Base-by-base conservation (phyloP, 2,113 vertebrate genomes). In the Typhlomys cinereus region DNA sequence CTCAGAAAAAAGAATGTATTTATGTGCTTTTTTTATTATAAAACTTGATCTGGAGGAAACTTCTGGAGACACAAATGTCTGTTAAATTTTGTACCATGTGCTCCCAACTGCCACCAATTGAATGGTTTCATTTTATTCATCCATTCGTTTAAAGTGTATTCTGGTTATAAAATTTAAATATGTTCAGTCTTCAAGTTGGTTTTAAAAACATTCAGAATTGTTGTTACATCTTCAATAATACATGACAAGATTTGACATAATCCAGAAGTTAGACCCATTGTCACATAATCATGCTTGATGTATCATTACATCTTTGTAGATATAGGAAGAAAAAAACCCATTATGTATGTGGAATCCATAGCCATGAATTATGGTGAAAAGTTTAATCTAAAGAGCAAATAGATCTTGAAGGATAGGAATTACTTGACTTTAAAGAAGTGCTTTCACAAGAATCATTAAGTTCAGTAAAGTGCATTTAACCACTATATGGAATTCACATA, bases 171-270 rank as follows among this genome's bases (percentile, higher is more conserved):
- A 93, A 86, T 11, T 36, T 95, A 96, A 90, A 71, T 67, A 79
- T 61, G 67, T 57, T 44, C 88, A 91, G 88, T 95, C 46, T 75
- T 21, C 31, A 89, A 94, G 0, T 0, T 80, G 10, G 7, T 70
- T 96, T 96, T 85, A 39, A 96, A 93, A 97, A 95, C 76, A 36
- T 62, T 50, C n/a, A 64, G 67, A 91, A 89, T 54, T 89, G 20
- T 93, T 82, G 76, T n/a, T 89, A 94, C 96, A 94, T 91, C 62
- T 82, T 81, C 80, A 91, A 14, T 48, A 95, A 82, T 3, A 73
- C 96, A 79, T 61, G 82, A 86, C 91, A 36, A 52, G 92, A 67
- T 52, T 95, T 96, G 95, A 83, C 59, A 74, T 39, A 91, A 83
- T 71, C 36, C 62, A 96, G 75, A 59, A 91, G 57, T n/a, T 96